Evolutionary conservation across 2,797 vertebrate species (phyloP), one percentile per base, ranked within the genome.

Genomic region (Ispidina lecontei): DNA sequence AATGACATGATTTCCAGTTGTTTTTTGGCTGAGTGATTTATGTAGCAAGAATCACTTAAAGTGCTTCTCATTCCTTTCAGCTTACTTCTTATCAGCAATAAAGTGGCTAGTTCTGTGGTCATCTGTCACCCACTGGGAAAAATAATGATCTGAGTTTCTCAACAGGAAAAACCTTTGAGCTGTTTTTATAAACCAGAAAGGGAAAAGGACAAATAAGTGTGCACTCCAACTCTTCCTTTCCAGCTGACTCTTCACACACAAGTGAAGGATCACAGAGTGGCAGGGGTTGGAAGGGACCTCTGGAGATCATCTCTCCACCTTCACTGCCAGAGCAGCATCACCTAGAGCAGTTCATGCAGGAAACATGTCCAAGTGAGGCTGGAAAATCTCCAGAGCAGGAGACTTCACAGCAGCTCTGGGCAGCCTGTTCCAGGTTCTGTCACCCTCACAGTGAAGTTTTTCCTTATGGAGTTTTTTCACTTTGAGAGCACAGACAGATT

Each of bases 71-170:
- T 91, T 94, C 88, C 80, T 93, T 79, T 64, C 33, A 73, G 86
- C 74, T 90, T 83, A 54, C 56, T 80, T 65, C 84, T 92, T 93
- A 95, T 93, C 89, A 77, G 78, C 49, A 79, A 74, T 77, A 62
- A 92, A 87, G 25, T 71, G 69, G 7, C 37, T 82, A 8, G 2
- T 90, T 95, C 47, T 84, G n/a, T 5, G 2, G 52, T 79, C 60
- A 62, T 89, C 78, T 84, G 60, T 94, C 17, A 8, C 67, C 64
- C 65, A 84, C 29, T 23, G 33, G 41, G 68, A 68, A 84, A 71
- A 94, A 79, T 56, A 88, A 88, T 31, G 41, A 35, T 23, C 68
- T 46, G 41, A 13, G 14, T 82, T 91, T 84, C 84, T 89, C 68
- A 89, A 82, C 26, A 82, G 71, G 68, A 79, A 74, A 64, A 94